Evolutionary conservation across 1,140 invertebrate genomes (phyloP).

Genomic region (Palaemon carinicauda): DNA sequence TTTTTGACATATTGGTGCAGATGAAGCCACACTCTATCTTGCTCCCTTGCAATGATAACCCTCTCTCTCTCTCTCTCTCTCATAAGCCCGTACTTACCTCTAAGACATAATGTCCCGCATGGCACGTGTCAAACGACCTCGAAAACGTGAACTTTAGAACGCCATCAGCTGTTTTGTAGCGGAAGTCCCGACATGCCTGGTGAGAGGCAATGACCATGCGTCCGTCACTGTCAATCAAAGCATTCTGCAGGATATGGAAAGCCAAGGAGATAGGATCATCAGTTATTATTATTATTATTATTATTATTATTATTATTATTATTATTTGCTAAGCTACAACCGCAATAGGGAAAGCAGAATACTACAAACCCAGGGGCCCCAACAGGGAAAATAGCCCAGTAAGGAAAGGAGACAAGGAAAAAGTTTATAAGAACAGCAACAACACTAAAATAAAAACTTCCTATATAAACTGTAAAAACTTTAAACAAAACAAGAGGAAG

Average conservation of each 20-base stretch:
- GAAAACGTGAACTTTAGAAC: slow-evolving; percentile 73
- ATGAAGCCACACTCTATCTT: neutral
- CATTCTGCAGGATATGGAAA: slow-evolving; percentile 72
- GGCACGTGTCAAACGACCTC: slow-evolving; percentile 91
- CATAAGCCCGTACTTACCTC: slow-evolving; percentile 5
- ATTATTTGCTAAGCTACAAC: no score
- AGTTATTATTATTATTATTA: neutral
- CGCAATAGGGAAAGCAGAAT: no score
- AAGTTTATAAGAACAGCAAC: neutral
- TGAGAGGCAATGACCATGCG: slow-evolving; percentile 75
- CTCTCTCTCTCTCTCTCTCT: neutral
- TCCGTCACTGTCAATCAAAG: slow-evolving; percentile 75
- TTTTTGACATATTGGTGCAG: neutral
- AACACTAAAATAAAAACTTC: no score
- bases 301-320: no score
- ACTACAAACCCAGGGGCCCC: no score
- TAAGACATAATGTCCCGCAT: slow-evolving; percentile 86
- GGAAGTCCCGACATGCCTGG: slow-evolving; percentile 82
- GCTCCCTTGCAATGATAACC: neutral
- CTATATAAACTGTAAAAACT: no score
- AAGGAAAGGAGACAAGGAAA: neutral
- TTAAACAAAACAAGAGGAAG: no score
- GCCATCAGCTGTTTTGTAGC: slow-evolving; percentile 68
- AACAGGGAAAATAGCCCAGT: no score
- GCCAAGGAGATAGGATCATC: neutral